phyloP scores from a whole-genome alignment of 2,888 invertebrate species.

The Calliphora vomitoria region DNA sequence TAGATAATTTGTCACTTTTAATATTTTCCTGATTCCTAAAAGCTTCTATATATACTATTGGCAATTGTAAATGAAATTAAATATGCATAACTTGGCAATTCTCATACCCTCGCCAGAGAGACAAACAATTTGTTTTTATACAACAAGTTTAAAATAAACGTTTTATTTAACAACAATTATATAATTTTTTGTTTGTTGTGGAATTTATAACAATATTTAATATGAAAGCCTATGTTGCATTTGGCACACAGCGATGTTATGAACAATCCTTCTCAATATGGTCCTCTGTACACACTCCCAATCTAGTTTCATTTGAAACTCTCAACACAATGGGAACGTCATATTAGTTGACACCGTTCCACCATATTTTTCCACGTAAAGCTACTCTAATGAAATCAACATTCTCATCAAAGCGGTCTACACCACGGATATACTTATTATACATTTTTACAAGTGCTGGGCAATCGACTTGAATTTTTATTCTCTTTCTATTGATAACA shows the following conservation, averaged over 20 bases:
- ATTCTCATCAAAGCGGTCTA: constrained; percentile 34
- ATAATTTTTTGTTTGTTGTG: constrained; percentile 19
- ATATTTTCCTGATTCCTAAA: too few species aligned
- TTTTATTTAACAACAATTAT: too few species aligned
- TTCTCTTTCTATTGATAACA: constrained; percentile 24
- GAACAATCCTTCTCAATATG: constrained; percentile 11
- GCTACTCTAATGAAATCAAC: constrained; percentile 40
- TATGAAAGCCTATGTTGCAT: constrained; percentile 30
- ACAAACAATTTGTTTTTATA: too few species aligned
- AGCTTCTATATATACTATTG: too few species aligned
- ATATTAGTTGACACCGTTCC: constrained; percentile 11
- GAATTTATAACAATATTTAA: constrained; percentile 28
- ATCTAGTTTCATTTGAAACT: neutral
- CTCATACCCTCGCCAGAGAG: too few species aligned
- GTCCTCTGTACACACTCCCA: constrained; percentile 1
- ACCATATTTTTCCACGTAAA: constrained; percentile 23
- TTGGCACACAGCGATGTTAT: constrained; percentile 33
- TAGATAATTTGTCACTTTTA: too few species aligned
- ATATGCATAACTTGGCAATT: too few species aligned
- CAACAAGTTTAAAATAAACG: too few species aligned
- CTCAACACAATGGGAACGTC: constrained; percentile 23
- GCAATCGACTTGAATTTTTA: constrained; percentile 31
- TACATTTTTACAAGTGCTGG: constrained; percentile 34
- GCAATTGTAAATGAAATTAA: too few species aligned
- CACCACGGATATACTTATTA: constrained; percentile 22